Base-by-base conservation (phyloP, 1,140 invertebrate genomes). In the Cyclargus thomasi region DNA sequence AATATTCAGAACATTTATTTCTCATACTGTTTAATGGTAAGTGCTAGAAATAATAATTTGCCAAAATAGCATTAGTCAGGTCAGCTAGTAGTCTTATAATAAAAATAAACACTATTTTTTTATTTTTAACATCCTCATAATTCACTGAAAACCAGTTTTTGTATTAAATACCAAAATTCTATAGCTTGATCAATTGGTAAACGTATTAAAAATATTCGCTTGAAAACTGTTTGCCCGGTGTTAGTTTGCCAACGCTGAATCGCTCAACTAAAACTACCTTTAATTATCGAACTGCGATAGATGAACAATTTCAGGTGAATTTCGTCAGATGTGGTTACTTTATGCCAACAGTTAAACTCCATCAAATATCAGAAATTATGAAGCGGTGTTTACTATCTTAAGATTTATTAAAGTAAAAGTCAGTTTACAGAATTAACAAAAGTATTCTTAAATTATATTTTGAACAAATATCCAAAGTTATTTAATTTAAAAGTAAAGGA, bases 231-330 rank as follows among this genome's bases (percentile, higher is more conserved):
- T 47, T 47, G 39, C 39, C 39, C 10, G 10, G 8, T 47, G 14
- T 47, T 47, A 47, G 39, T 47, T 47, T 47, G 39, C 39, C 39
- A 47, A 47, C 39, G 39, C 39, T 47, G 39, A 47, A 47, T 47
- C 39, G 39, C 39, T 39, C 8, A 47, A 47, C 39, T 47, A 47
- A 47, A 47, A 47, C 36, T 39, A 39, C 36, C 36, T 39, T 39
- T 14, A 47, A 47, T 47, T 14, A 47, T 47, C 39, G 39, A 47
- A 47, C 39, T 47, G 11, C 39, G 39, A 47, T 47, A 16, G 39
- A 29, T 29, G 29, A 29, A 29, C 29, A 29, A 29, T 29, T 29
- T 29, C 4, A 8, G 29, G 10, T 47, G 11, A 47, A 47, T 47
- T 47, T 7, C 39, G 39, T 47, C 8, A 47, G 10, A 47, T 47